Evolutionary conservation across 2,888 invertebrate genomes (phyloP), one percentile per base, ranked within the genome.

Genomic region (Eilema depressum): DNA sequence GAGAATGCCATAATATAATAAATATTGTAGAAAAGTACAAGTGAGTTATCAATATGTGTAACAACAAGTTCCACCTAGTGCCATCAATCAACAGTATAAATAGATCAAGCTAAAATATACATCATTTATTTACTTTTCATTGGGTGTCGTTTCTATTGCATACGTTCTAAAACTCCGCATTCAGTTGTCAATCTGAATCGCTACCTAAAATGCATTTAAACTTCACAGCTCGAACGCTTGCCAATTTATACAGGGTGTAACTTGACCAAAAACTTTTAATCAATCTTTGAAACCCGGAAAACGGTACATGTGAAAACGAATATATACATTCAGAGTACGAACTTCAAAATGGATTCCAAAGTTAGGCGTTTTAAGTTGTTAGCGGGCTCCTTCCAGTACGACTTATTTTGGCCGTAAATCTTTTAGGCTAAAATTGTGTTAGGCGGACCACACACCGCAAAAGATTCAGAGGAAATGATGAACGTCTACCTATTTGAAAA

Each of bases 331-430:
- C 68, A 63, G 53, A 72, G 63, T 47, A 73, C 57, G 68, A 88
- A 88, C 85, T 89, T 86, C 80, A 84, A 86, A 88, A 89, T 87
- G 86, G 85, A 83, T 88, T 84, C 70, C 78, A 64, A 88, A 89
- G 86, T 91, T 88, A 67, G 75, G 69, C 86, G 82, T 86, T 89
- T 88, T 82, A 90, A 89, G 87, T 91, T 89, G 87, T 89, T 89
- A 84, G 80, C 75, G 67, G 74, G 78, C 20, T 53, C 47, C 65
- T 37, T 63, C 26, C 30, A 59, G 60, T 64, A 63, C 74, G 63
- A 78, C 76, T 80, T 81, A 81, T 82, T 80, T 83, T 79, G 65
- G 68, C 72, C 85, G 82, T 83, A 83, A 85, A 85, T 85, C 85
- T 84, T 82, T 80, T 78, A 66, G 79, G 65, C 66, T 71, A 57